Conservation (phyloP, 2,888 invertebrate species). For the Chaitophorus viminalis region DNA sequence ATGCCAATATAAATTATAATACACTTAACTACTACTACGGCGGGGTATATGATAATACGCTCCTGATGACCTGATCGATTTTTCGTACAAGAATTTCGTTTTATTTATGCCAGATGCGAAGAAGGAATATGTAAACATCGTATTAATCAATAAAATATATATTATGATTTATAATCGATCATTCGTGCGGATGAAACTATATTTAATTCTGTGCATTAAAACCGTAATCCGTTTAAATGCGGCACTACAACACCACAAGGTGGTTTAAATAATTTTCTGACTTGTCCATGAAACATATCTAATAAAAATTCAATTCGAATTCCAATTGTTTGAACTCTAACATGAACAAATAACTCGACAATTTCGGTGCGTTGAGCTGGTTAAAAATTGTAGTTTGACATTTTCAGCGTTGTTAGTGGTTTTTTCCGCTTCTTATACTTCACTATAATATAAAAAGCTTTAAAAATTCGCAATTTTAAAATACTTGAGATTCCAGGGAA, state of each 20-base stretch:
- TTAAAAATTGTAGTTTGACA: constrained; percentile 37
- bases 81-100: too few species aligned
- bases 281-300: not conserved
- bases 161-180: too few species aligned
- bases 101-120: too few species aligned
- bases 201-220: too few species aligned
- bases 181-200: too few species aligned
- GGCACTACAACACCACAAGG: not conserved
- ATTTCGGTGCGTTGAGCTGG: not conserved
- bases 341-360: constrained; percentile 2
- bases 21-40: too few species aligned
- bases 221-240: not conserved
- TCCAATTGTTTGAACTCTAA: constrained; percentile 23
- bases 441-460: not conserved
- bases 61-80: too few species aligned
- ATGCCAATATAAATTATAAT: too few species aligned
- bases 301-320: constrained; percentile 4
- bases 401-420: constrained; percentile 28
- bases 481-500: constrained; percentile 34
- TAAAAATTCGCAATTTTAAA: constrained; percentile 34
- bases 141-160: too few species aligned
- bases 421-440: not conserved
- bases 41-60: too few species aligned
- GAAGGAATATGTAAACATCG: too few species aligned
- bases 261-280: not conserved